These are phyloP conservation scores for Stegostoma tigrinum DNA, from an alignment of 2,113 vertebrate genomes.

Conservation along the genomic window DNA sequence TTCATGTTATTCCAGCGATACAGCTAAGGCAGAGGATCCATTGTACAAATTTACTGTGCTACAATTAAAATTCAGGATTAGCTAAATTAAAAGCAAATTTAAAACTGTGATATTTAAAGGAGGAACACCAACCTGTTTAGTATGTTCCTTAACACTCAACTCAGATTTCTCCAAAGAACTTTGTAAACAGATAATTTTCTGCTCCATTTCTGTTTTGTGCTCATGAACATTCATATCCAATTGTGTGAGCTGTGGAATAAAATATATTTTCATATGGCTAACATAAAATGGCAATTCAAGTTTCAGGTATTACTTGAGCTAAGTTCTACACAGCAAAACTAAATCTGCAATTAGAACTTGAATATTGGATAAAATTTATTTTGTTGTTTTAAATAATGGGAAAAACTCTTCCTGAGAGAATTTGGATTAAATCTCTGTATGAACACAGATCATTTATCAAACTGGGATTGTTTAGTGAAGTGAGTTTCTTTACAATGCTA, in stretches of 20 bases:
- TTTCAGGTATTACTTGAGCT: not conserved
- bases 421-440: not conserved
- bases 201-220: conserved; percentile 80
- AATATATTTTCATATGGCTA: not conserved
- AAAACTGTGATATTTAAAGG: not conserved
- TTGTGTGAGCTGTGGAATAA: conserved; percentile 70
- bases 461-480: not conserved
- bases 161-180: conserved; percentile 68
- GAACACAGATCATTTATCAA: not conserved
- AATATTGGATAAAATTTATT: not conserved
- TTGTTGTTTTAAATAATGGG: not conserved
- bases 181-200: conserved; percentile 72
- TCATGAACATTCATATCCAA: conserved; percentile 78
- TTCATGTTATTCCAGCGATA: not conserved
- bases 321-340: not conserved
- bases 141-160: conserved; percentile 62
- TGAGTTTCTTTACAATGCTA: not conserved
- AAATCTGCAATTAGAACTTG: not conserved
- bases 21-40: not conserved
- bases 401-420: not conserved
- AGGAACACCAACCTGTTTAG: conserved; percentile 62
- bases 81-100: not conserved
- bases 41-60: not conserved
- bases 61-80: not conserved
- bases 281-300: not conserved